These are phyloP conservation scores for Apamea crenata DNA, from an alignment of 2,888 invertebrate genomes.

Conservation along the genomic window DNA sequence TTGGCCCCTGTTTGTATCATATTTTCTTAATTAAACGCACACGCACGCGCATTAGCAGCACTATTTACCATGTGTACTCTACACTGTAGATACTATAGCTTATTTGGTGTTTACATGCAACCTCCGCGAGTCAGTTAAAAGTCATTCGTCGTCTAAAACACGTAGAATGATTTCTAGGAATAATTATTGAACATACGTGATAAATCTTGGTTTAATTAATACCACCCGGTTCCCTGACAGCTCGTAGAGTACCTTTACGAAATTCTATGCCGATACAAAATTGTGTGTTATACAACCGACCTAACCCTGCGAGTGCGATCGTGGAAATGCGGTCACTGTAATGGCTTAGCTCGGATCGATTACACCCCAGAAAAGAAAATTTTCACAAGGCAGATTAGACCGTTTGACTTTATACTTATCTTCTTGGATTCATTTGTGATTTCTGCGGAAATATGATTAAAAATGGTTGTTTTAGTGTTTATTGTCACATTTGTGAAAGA, in stretches of 20 bases:
- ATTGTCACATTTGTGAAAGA: not conserved
- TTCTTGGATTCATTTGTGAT: not conserved
- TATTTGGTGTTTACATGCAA: too few relatives aligned
- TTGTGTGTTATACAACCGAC: slow-evolving; percentile 7
- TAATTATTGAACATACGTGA: too few relatives aligned
- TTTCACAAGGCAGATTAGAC: not conserved
- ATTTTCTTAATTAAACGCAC: too few relatives aligned
- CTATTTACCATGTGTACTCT: not conserved
- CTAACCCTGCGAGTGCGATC: slow-evolving; percentile 21
- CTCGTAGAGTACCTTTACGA: not conserved
- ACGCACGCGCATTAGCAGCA: too few relatives aligned
- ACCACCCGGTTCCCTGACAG: too few relatives aligned
- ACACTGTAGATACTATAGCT: too few relatives aligned
- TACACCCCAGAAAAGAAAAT: slow-evolving; percentile 27
- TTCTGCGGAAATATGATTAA: rapidly evolving
- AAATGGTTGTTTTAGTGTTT: not conserved
- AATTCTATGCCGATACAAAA: slow-evolving; percentile 8
- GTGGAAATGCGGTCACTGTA: slow-evolving; percentile 52
- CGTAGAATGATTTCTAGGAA: too few relatives aligned
- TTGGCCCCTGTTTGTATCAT: too few relatives aligned
- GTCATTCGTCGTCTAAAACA: too few relatives aligned
- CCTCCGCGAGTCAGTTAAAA: too few relatives aligned
- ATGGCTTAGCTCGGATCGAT: slow-evolving; percentile 44
- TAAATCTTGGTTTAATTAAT: too few relatives aligned
- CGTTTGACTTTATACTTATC: not conserved